Evolutionary conservation across 2,797 vertebrate genomes (phyloP), one percentile per base, ranked within the genome.

Genomic region (Yasuhikotakia modesta): DNA sequence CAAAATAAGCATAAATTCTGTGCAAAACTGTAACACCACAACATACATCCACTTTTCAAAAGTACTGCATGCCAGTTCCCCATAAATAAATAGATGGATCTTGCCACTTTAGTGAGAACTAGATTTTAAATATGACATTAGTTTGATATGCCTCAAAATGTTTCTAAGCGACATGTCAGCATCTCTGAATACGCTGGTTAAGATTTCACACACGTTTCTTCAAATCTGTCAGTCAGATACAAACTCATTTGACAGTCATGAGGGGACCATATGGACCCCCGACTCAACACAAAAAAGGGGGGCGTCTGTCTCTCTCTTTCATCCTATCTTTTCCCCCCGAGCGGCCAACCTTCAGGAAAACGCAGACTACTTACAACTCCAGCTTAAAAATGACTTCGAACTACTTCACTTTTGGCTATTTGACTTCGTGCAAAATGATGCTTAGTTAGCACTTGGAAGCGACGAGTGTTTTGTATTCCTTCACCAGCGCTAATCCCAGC

Each of bases 181-280:
- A 46, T 63, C 55, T 35, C 12, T 50, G 45, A 72, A 75, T 60
- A 65, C 30, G 66, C 43, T 53, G 63, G 32, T 72, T 73, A 43
- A 55, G 39, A 77, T 61, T 65, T 77, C 45, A 58, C 32, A 52
- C 4, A 43, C 3, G 8, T 39, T 50, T 30, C 27, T 45, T 17
- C 5, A 60, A 66, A 80, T 57, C 50, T 81, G 50, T 68, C 68
- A 65, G 58, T 82, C 70, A 79, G 68, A 21, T 50, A 19, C 21
- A 58, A 74, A 35, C 67, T 70, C 52, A 70, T 68, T 53, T 82
- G 83, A 86, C 83, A 86, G 83, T 80, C 79, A 81, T 71, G 81
- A 82, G 66, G 66, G 53, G 66, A 74, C 85, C 85, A 88, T 87
- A 87, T 86, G 87, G 83, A 82, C 74, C 52, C 75, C 71, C 69